Evolutionary conservation across 2,113 vertebrate species (phyloP).

Genomic region (Hipposideros armiger): DNA sequence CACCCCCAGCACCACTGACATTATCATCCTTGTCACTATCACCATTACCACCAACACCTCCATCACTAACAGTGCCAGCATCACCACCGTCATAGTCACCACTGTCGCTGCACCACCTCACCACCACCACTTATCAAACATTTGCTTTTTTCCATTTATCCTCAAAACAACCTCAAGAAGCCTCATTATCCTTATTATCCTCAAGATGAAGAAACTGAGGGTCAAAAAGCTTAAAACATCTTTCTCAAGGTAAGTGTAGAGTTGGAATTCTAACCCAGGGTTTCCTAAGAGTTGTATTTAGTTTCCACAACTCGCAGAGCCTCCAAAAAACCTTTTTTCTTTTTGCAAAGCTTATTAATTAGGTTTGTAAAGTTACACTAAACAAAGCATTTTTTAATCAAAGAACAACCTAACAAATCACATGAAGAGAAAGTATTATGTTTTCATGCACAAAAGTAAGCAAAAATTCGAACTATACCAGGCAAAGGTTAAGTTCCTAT

Average conservation of each 20-base stretch:
- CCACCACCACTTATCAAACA: no score
- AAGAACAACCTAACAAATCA: background rate
- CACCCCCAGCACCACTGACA: no score
- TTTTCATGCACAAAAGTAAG: background rate
- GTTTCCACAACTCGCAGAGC: background rate
- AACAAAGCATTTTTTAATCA: background rate
- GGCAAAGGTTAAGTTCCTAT: background rate
- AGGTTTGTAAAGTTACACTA: background rate
- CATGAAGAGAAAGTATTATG: background rate
- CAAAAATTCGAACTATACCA: background rate
- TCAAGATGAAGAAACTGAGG: background rate
- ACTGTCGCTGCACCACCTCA: background rate
- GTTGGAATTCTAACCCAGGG: background rate
- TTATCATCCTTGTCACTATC: no score
- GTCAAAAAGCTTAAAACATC: background rate
- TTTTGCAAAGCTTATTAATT: background rate
- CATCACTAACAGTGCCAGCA: no score
- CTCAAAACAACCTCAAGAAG: no score
- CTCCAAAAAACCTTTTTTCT: background rate
- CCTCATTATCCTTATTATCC: background rate
- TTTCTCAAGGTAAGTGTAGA: background rate
- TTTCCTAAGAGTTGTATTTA: background rate
- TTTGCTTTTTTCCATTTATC: no score
- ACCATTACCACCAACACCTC: no score
- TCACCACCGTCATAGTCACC: accelerated